Percentiles rank a stretch among this genome's conserved stretches.
These are phyloP conservation scores for Sycobia sp. DNA, from an alignment of 1,140 invertebrate species.

Conservation along the genomic window DNA sequence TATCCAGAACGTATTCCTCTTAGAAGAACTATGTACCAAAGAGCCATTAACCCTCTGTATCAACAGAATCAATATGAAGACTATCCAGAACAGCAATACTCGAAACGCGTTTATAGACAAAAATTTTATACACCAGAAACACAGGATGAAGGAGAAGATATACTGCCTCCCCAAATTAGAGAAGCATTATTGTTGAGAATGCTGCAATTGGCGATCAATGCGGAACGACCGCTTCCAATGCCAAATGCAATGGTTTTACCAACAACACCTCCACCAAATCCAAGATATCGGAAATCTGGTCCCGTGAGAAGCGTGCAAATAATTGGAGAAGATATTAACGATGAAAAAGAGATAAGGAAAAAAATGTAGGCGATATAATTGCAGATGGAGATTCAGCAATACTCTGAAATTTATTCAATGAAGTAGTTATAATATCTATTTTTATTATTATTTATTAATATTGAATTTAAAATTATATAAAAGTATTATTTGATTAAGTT, in stretches of 20 bases:
- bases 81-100: constrained; percentile 57
- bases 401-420: background rate
- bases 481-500: constrained; percentile 8
- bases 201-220: constrained; percentile 72
- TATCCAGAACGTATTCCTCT: constrained; percentile 51
- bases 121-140: constrained; percentile 54
- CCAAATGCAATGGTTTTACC: constrained; percentile 41
- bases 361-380: constrained; percentile 45
- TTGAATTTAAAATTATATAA: constrained; percentile 1
- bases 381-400: background rate
- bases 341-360: constrained; percentile 50
- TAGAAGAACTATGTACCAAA: constrained; percentile 43
- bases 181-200: constrained; percentile 72
- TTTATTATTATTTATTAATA: constrained; percentile 26
- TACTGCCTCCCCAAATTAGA: constrained; percentile 68
- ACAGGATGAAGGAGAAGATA: constrained; percentile 60
- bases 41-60: constrained; percentile 45
- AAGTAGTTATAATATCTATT: background rate
- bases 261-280: constrained; percentile 28
- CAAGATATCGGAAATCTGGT: constrained; percentile 52
- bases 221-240: constrained; percentile 62
- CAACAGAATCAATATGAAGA: constrained; percentile 61
- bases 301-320: constrained; percentile 57
- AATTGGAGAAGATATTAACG: constrained; percentile 47
- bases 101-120: constrained; percentile 55